phyloP scores from a whole-genome alignment of 2,888 invertebrate species.

The Drosophila percnosoma region DNA sequence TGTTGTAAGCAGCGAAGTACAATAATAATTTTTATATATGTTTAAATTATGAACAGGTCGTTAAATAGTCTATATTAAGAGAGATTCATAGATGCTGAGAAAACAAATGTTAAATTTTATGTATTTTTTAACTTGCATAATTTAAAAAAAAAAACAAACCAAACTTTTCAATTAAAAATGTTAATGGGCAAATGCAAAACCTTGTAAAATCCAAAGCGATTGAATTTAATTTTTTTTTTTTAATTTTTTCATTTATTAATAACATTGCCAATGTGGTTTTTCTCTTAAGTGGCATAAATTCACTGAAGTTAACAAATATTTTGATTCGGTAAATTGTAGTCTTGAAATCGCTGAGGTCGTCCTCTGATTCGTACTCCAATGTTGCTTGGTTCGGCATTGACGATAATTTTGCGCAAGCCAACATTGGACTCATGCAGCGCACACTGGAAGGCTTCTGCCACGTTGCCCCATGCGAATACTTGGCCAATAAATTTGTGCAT shows the following conservation, averaged over 20 bases:
- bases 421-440: slow-evolving; percentile 75
- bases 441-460: slow-evolving; percentile 68
- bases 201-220: slow-evolving; percentile 48
- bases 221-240: slow-evolving; percentile 6
- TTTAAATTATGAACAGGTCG: slow-evolving; percentile 51
- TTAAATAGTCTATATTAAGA: slow-evolving; percentile 64
- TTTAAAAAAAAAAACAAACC: slow-evolving; percentile 24
- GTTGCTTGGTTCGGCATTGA: slow-evolving; percentile 49
- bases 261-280: slow-evolving; percentile 9
- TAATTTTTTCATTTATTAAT: slow-evolving; percentile 15
- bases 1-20: slow-evolving; percentile 80
- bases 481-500: slow-evolving; percentile 68
- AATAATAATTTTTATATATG: slow-evolving; percentile 76
- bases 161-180: slow-evolving; percentile 58
- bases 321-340: slow-evolving; percentile 9
- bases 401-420: slow-evolving; percentile 73
- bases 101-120: slow-evolving; percentile 48
- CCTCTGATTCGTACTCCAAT: slow-evolving; percentile 20
- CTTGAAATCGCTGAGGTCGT: background rate
- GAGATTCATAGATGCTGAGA: slow-evolving; percentile 63
- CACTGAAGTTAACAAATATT: slow-evolving; percentile 14
- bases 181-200: slow-evolving; percentile 43
- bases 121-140: slow-evolving; percentile 44
- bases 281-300: slow-evolving; percentile 28
- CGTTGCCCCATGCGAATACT: slow-evolving; percentile 54